Conservation (phyloP, 1,140 invertebrate genomes). For the Asobara japonica region DNA sequence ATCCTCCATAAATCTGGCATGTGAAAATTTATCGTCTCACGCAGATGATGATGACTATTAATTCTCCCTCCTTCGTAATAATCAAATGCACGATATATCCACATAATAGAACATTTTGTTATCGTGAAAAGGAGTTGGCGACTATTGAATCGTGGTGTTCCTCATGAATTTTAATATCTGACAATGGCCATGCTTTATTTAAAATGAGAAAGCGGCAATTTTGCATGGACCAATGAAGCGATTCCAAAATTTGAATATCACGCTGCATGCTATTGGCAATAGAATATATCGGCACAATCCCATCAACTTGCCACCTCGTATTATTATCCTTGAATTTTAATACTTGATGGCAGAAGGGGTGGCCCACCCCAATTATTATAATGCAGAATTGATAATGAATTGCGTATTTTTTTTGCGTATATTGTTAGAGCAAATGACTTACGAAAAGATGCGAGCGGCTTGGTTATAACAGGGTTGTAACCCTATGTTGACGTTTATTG, state of each 20-base stretch:
- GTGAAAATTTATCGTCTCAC: background rate
- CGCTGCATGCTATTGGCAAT: background rate
- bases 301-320: constrained; percentile 17
- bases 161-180: constrained; percentile 41
- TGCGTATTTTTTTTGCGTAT: constrained; percentile 42
- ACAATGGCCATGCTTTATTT: constrained; percentile 33
- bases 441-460: constrained; percentile 36
- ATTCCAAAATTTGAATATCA: constrained; percentile 39
- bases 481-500: constrained; percentile 57
- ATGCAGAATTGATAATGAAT: constrained; percentile 45
- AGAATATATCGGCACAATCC: background rate
- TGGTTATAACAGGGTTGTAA: constrained; percentile 39
- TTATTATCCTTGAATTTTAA: constrained; percentile 46
- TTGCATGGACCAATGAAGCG: constrained; percentile 5
- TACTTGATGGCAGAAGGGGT: constrained; percentile 29
- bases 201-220: constrained; percentile 10
- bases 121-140: background rate
- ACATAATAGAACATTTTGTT: background rate
- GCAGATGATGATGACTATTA: background rate
- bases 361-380: constrained; percentile 32
- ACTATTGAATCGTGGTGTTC: background rate
- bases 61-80: background rate
- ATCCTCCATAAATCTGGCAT: background rate
- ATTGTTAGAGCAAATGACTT: constrained; percentile 50
- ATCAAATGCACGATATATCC: background rate